A percentile compares a stretch with the other conserved stretches of the same genome.
Evolutionary conservation across 2,888 invertebrate genomes (phyloP).

Genomic region (Adelphocoris suturalis): DNA sequence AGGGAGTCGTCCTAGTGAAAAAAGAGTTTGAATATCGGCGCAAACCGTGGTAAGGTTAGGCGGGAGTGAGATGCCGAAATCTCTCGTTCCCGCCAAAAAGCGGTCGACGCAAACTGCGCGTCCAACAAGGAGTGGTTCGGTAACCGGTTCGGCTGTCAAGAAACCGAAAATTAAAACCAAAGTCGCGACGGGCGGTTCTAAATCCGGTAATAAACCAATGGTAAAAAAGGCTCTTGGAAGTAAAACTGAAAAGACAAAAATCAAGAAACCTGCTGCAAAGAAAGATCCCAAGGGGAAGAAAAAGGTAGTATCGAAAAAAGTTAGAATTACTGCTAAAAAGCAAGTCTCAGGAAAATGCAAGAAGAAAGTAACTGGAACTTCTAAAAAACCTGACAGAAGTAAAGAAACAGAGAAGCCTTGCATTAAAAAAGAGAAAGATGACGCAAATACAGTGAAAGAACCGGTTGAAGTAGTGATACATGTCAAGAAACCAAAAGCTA

Average conservation of each 20-base stretch:
- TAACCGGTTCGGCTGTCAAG: conserved; percentile 1
- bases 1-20: background rate
- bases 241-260: conserved; percentile 45
- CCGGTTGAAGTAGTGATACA: conserved; percentile 73
- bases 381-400: conserved; percentile 35
- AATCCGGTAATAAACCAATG: conserved; percentile 14
- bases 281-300: conserved; percentile 59
- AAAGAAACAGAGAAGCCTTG: conserved; percentile 27
- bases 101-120: conserved; percentile 63
- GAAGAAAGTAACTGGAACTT: conserved; percentile 14
- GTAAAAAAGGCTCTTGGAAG: conserved; percentile 13
- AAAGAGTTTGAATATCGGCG: background rate
- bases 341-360: conserved; percentile 38
- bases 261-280: conserved; percentile 51
- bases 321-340: conserved; percentile 34
- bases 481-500: conserved; percentile 67
- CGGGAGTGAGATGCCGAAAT: conserved; percentile 72
- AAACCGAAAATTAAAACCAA: conserved; percentile 16
- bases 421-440: conserved; percentile 51
- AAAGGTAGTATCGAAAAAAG: conserved; percentile 58
- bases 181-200: conserved; percentile 31
- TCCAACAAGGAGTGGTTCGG: conserved; percentile 48
- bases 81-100: conserved; percentile 71
- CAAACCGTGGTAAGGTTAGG: conserved; percentile 42
- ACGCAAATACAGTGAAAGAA: conserved; percentile 45